Evolutionary conservation across 2,113 vertebrate species (phyloP).

Genomic region (Clarias magur): DNA sequence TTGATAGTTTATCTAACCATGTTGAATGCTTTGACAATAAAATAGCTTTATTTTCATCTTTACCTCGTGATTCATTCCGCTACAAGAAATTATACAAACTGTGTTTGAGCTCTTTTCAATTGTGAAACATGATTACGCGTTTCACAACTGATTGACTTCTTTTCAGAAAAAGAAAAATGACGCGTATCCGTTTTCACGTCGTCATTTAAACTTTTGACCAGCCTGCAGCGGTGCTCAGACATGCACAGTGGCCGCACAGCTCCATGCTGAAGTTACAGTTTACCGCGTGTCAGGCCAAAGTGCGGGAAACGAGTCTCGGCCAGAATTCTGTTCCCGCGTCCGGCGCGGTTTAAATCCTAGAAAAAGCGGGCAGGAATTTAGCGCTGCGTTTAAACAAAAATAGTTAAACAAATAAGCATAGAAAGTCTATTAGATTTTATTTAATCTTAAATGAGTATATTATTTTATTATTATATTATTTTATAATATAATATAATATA

Average conservation of each 20-base stretch:
- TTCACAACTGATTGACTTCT: neutral
- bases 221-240: neutral
- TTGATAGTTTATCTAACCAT: constrained; percentile 98
- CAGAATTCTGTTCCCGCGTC: neutral
- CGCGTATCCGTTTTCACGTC: neutral
- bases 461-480: neutral
- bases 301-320: neutral
- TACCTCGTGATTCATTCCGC: constrained; percentile 56
- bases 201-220: neutral
- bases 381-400: neutral
- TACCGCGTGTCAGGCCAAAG: neutral
- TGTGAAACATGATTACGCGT: neutral
- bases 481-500: too few species aligned
- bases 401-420: neutral
- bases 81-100: constrained; percentile 3
- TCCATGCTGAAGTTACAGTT: neutral
- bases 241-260: too few species aligned
- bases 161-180: neutral
- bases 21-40: constrained; percentile 99
- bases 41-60: constrained; percentile 98
- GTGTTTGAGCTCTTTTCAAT: neutral
- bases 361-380: neutral
- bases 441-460: neutral
- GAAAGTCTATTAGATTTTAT: neutral
- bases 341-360: neutral